Percentiles rank a stretch among this genome's conserved stretches.
These are phyloP conservation scores for Acrossocheilus wenchowensis DNA, from an alignment of 2,797 vertebrate species.

Conservation along the genomic window DNA sequence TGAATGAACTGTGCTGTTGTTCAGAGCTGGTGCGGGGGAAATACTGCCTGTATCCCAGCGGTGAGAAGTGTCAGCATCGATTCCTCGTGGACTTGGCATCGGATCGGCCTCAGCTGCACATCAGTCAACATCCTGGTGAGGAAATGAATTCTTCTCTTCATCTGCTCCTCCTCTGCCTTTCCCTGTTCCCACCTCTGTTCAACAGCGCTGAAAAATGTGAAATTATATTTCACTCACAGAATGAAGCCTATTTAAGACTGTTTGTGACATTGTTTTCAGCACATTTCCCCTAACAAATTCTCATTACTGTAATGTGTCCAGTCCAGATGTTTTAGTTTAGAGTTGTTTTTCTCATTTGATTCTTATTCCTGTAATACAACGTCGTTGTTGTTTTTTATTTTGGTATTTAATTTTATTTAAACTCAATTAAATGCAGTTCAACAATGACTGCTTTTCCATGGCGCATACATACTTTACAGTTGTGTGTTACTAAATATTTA, in stretches of 20 bases:
- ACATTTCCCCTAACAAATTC: neutral
- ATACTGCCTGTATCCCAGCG: conserved; percentile 75
- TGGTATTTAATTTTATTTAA: too few relatives aligned
- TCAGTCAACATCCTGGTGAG: conserved; percentile 78
- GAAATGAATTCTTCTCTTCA: neutral
- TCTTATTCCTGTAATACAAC: neutral
- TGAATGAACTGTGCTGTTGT: conserved; percentile 29
- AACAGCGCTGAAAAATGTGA: neutral
- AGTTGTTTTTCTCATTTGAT: neutral
- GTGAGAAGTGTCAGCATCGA: conserved; percentile 74
- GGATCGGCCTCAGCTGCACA: conserved; percentile 71
- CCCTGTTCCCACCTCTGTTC: neutral
- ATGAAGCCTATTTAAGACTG: neutral
- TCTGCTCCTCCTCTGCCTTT: neutral
- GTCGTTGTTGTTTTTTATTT: neutral
- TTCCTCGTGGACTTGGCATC: conserved; percentile 72
- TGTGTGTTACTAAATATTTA: neutral
- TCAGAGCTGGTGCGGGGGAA: conserved; percentile 66
- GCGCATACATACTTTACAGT: neutral
- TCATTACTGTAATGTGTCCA: neutral
- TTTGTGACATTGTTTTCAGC: neutral
- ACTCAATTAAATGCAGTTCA: neutral
- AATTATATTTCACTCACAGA: neutral
- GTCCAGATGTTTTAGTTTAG: neutral
- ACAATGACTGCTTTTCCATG: neutral